Percentiles rank a stretch among this genome's conserved stretches.
phyloP scores from a whole-genome alignment of 2,888 invertebrate genomes.

The Callimorpha dominula region DNA sequence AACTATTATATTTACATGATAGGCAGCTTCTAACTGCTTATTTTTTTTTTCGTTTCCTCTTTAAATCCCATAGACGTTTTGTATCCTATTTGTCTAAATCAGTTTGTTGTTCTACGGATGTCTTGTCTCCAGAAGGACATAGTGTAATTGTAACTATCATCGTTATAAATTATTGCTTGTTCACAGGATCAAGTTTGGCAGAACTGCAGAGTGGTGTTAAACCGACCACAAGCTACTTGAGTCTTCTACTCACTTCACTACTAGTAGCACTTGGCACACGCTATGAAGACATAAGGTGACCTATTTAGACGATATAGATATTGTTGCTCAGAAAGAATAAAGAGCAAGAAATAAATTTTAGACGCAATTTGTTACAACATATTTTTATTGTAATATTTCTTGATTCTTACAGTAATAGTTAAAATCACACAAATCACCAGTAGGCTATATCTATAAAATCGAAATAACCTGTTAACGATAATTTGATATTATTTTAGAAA shows the following conservation, averaged over 20 bases:
- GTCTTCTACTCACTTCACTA: slow-evolving; percentile 67
- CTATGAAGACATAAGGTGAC: slow-evolving; percentile 75
- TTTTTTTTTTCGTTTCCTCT: too few relatives aligned
- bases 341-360: slow-evolving; percentile 38
- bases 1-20: too few relatives aligned
- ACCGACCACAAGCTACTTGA: slow-evolving; percentile 74
- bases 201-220: slow-evolving; percentile 82
- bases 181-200: slow-evolving; percentile 78
- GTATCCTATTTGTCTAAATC: too few relatives aligned
- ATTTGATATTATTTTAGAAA: slow-evolving; percentile 25
- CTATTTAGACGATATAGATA: slow-evolving; percentile 56
- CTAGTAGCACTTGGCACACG: slow-evolving; percentile 64
- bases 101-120: too few relatives aligned
- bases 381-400: too few relatives aligned
- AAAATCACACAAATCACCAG: too few relatives aligned
- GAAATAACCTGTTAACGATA: slow-evolving; percentile 17
- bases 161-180: slow-evolving; percentile 25
- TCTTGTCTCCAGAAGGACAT: too few relatives aligned
- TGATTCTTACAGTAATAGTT: not conserved
- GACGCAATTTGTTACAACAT: not conserved
- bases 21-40: too few relatives aligned
- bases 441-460: too few relatives aligned
- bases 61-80: too few relatives aligned
- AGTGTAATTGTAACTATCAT: not conserved
- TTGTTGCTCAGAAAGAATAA: slow-evolving; percentile 31